Base-by-base conservation (phyloP, 1,140 invertebrate genomes). In the Aphelinus certus region DNA sequence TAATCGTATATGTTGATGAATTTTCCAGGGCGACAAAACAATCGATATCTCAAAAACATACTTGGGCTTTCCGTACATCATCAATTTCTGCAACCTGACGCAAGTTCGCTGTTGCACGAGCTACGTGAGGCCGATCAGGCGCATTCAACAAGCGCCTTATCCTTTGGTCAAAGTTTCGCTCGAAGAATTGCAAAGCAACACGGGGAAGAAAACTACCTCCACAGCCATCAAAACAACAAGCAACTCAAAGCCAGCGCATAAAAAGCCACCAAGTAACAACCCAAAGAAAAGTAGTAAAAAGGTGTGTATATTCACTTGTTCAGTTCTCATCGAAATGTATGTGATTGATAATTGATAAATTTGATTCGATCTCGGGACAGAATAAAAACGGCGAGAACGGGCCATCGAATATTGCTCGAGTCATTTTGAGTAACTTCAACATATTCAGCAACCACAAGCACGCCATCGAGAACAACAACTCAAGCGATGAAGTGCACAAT, bases 101-200 rank as follows among this genome's bases (percentile, higher is more conserved):
- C 92, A 93, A 90, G 92, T 93, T 71, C 90, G 92, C 69, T 91
- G 92, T 76, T 91, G 90, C 64, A 92, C 92, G 77, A 93, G 93
- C 7, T 93, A 92, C 75, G 89, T 93, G 45, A 87, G 93, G 55
- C 91, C 89, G 78, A 91, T 95, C 76, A 88, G 94, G 45, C 88
- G 94, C 70, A 89, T 95, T 73, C 92, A 94, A 71, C 93, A 95
- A 83, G 93, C 94, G 7, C 92, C 94, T 2, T 95, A 95, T 89
- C 93, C 94, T 49, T 86, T 95, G 70, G 92, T 94, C 48, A 93
- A 94, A 87, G 88, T 91, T n/a, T 83, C 88, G 60, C 82, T 91
- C 42, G 90, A 92, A 79, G 91, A 92, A 84, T 80, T 91, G 63
- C 85, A 88, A 57, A 79, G 78, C 42, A 80, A 79, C 75, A 80